phyloP scores from a whole-genome alignment of 2,888 invertebrate genomes.

The Eremobia ochroleuca region DNA sequence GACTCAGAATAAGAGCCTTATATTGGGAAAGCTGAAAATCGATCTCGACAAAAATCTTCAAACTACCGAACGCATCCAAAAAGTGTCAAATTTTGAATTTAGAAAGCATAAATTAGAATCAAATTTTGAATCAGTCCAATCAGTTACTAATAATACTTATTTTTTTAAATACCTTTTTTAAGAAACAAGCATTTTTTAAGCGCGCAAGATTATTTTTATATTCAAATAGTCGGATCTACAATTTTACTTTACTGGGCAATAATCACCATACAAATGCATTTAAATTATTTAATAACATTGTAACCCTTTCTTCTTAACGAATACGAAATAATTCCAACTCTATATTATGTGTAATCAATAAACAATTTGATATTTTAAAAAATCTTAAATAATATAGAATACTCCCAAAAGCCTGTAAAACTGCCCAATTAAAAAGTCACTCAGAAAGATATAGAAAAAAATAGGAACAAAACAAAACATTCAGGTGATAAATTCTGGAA shows the following conservation, averaged over 20 bases:
- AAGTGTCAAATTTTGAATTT: conserved; percentile 35
- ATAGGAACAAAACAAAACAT: neutral
- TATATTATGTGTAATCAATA: neutral
- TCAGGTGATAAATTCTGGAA: conserved; percentile 6
- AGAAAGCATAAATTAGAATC: conserved; percentile 24
- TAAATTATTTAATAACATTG: neutral
- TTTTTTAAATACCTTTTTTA: conserved; percentile 61
- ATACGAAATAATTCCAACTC: neutral
- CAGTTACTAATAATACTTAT: conserved; percentile 78
- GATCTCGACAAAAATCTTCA: conserved; percentile 6
- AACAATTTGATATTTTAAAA: neutral
- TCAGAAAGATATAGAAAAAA: neutral
- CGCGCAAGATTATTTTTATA: conserved; percentile 16
- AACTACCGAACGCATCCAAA: conserved; percentile 4
- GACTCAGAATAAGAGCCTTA: neutral
- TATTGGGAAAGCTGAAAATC: neutral
- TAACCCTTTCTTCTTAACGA: neutral
- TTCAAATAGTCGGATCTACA: neutral
- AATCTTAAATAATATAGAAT: neutral
- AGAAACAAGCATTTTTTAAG: conserved; percentile 56
- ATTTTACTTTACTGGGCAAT: neutral
- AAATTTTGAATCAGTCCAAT: conserved; percentile 76
- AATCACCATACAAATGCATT: neutral
- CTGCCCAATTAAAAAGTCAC: neutral
- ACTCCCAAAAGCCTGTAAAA: neutral